A percentile compares a stretch with the other conserved stretches of the same genome.
Evolutionary conservation across 2,888 invertebrate species (phyloP).

Genomic region (Rotaria socialis): DNA sequence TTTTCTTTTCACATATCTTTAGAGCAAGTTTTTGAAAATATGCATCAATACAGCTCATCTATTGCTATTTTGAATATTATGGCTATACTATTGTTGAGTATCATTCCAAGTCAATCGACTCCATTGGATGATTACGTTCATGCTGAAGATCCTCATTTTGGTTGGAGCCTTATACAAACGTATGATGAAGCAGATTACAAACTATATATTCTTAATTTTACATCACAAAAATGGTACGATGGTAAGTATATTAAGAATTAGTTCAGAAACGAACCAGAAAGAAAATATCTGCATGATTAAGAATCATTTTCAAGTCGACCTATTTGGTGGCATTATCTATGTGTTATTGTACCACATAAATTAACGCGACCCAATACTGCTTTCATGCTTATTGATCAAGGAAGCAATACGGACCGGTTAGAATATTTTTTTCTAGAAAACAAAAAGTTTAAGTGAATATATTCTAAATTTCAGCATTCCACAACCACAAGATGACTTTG

Average conservation of each 20-base stretch:
- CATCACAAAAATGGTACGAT: slow-evolving; percentile 46
- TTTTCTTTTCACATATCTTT: too few species aligned
- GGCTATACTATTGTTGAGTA: too few species aligned
- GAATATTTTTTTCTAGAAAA: not conserved
- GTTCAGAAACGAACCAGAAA: not conserved
- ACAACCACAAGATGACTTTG: slow-evolving; percentile 45
- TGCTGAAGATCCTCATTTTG: slow-evolving; percentile 41
- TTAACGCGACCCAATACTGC: slow-evolving; percentile 47
- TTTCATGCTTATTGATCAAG: slow-evolving; percentile 48
- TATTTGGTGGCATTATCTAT: slow-evolving; percentile 49
- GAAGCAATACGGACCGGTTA: slow-evolving; percentile 47
- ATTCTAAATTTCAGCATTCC: slow-evolving; percentile 9
- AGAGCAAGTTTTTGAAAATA: too few species aligned
- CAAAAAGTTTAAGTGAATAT: too few species aligned
- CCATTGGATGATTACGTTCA: slow-evolving; percentile 46
- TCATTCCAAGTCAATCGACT: not conserved
- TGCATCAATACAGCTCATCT: too few species aligned
- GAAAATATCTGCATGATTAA: slow-evolving; percentile 45
- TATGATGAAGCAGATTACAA: slow-evolving; percentile 43
- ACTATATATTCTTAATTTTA: slow-evolving; percentile 44
- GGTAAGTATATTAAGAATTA: not conserved
- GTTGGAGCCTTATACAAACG: slow-evolving; percentile 30
- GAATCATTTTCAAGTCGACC: slow-evolving; percentile 43
- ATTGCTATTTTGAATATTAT: too few species aligned
- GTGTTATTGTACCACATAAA: slow-evolving; percentile 48